Conservation (phyloP, 2,888 invertebrate species). For the Panzeria rudis region DNA sequence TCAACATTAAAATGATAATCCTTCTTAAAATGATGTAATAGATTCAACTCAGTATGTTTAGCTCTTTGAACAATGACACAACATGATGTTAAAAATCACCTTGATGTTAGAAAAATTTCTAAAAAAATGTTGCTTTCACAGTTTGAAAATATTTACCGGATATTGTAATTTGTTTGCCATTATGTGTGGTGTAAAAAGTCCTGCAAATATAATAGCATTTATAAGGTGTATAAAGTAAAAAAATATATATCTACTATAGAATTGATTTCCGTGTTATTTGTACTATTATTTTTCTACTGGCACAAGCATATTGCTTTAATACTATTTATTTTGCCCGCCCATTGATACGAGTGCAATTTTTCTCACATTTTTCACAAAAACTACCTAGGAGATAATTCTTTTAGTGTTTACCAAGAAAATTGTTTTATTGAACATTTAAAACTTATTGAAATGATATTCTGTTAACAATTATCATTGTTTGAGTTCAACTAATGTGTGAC, state of each 20-base stretch:
- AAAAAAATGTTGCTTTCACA: conserved; percentile 8
- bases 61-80: background rate
- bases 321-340: conserved; percentile 41
- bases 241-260: conserved; percentile 19
- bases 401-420: conserved; percentile 43
- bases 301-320: conserved; percentile 1
- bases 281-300: conserved; percentile 24
- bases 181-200: conserved; percentile 13
- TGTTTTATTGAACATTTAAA: conserved; percentile 61
- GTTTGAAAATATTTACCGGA: conserved; percentile 52
- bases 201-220: conserved; percentile 8
- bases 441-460: conserved; percentile 54
- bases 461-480: conserved; percentile 39
- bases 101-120: background rate
- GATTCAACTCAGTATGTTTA: background rate
- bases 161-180: conserved; percentile 56
- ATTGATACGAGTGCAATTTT: conserved; percentile 54
- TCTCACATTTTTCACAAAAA: conserved; percentile 54
- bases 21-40: background rate
- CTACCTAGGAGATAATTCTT: conserved; percentile 44
- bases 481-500: conserved; percentile 46
- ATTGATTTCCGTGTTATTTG: conserved; percentile 45
- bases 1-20: background rate
- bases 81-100: conserved; percentile 8
- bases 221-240: conserved; percentile 19